phyloP scores from a whole-genome alignment of 1,140 invertebrate genomes.

The Bombus superbus region DNA sequence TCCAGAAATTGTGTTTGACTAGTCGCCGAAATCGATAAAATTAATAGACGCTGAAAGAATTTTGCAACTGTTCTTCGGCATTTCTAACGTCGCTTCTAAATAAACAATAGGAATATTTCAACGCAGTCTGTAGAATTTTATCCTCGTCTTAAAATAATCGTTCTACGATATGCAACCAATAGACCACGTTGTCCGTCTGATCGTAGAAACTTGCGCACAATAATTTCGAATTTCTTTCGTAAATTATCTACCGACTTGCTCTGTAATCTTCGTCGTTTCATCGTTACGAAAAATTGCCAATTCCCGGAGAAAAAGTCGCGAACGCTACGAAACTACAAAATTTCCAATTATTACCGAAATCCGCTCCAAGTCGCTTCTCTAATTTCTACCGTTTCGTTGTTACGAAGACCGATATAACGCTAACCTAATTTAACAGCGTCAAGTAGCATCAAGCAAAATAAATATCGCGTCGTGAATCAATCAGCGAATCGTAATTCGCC shows the following conservation, averaged over 20 bases:
- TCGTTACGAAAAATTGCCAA: neutral
- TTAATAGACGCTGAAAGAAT: neutral
- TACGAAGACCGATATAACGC: no score
- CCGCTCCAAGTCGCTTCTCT: neutral
- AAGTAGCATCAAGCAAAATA: no score
- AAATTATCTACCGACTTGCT: neutral
- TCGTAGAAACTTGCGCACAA: neutral
- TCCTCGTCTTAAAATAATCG: no score
- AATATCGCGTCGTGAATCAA: no score
- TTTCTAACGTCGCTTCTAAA: neutral
- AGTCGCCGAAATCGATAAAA: neutral
- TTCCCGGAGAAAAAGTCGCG: rapidly evolving
- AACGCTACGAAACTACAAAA: neutral
- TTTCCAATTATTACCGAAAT: neutral
- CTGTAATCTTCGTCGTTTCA: neutral
- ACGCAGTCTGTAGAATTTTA: neutral
- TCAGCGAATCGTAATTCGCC: no score
- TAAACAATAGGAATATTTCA: neutral
- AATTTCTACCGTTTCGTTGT: neutral
- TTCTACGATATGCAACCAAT: no score
- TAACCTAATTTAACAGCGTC: no score
- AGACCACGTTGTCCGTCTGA: neutral
- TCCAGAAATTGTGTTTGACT: neutral
- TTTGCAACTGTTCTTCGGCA: neutral
- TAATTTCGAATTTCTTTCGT: neutral